phyloP scores from a whole-genome alignment of 1,140 invertebrate genomes.

The Megalonaias nervosa region DNA sequence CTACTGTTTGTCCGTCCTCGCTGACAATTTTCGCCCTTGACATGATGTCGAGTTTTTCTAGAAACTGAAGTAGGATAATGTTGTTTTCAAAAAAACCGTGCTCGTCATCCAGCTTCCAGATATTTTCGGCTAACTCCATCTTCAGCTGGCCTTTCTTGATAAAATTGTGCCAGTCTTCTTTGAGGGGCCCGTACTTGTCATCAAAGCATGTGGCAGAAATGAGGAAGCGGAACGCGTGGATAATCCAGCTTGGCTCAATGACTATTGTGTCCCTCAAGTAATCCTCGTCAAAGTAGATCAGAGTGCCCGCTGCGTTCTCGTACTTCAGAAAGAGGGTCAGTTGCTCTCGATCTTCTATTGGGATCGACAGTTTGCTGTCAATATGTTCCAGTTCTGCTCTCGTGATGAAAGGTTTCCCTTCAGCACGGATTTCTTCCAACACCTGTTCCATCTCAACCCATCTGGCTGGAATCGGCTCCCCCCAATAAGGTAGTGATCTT shows the following conservation, averaged over 20 bases:
- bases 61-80: conserved; percentile 9
- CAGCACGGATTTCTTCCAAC: conserved; percentile 2
- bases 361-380: conserved; percentile 2
- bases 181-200: conserved; percentile 14
- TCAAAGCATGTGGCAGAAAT: conserved; percentile 19
- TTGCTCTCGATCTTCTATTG: conserved; percentile 10
- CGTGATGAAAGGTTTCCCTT: conserved; percentile 13
- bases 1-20: not conserved
- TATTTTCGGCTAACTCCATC: conserved; percentile 3
- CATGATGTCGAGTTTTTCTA: conserved; percentile 26
- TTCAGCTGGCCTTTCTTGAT: conserved; percentile 11
- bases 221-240: conserved; percentile 15
- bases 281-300: conserved; percentile 19
- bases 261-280: conserved; percentile 8
- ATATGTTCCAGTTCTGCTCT: conserved; percentile 11
- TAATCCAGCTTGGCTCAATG: conserved; percentile 23
- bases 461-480: conserved; percentile 14
- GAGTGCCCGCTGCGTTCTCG: conserved; percentile 11
- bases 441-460: conserved; percentile 26
- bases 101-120: conserved; percentile 10
- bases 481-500: conserved; percentile 16
- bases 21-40: conserved; percentile 7
- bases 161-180: conserved; percentile 22
- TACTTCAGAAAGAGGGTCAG: conserved; percentile 18
- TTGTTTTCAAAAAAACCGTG: conserved; percentile 10